Evolutionary conservation across 2,113 vertebrate species (phyloP).

Genomic region (Gulo gulo): DNA sequence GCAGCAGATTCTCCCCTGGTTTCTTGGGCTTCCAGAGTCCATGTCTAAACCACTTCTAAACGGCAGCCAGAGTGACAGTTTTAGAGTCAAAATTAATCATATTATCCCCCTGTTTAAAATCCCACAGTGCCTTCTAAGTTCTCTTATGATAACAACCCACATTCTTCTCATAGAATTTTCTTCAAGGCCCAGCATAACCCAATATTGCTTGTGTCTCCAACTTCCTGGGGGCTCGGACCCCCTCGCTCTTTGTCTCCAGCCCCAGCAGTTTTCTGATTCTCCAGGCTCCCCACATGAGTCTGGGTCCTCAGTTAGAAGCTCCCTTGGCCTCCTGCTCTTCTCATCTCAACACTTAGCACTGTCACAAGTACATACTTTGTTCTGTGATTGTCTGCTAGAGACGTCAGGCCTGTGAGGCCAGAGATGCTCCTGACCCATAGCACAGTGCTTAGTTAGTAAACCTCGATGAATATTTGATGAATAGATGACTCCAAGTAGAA

Average conservation of each 20-base stretch:
- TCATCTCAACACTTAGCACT: not conserved
- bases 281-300: not conserved
- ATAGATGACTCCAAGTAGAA: not conserved
- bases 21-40: not conserved
- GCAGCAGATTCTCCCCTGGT: no score
- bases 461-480: not conserved
- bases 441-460: not conserved
- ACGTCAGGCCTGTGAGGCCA: not conserved
- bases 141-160: not conserved
- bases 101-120: not conserved
- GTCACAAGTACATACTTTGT: not conserved
- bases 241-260: not conserved
- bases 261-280: not conserved
- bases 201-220: rapidly evolving
- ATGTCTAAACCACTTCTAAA: not conserved
- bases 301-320: not conserved
- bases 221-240: not conserved
- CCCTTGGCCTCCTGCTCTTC: not conserved
- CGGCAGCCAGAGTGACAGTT: not conserved
- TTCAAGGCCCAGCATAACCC: not conserved
- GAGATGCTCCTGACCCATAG: rapidly evolving
- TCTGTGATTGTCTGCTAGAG: not conserved
- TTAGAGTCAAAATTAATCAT: not conserved
- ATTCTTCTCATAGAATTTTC: not conserved
- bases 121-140: not conserved